Conservation (phyloP, 64 coral and sea anemone species). For the Stylophora pistillata region DNA sequence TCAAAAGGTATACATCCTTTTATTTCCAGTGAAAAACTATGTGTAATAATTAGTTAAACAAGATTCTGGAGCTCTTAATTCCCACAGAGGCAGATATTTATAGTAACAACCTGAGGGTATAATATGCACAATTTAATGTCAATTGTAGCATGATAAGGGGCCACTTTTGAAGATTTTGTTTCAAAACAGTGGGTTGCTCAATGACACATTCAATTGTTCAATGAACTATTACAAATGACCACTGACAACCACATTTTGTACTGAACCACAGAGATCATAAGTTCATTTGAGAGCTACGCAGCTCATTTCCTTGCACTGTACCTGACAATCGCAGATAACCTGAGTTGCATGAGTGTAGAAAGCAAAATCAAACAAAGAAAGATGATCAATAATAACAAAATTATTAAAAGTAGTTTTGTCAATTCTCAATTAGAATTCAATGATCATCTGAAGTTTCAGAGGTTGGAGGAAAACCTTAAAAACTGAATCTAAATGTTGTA, state of each 20-base stretch:
- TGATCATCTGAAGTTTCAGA: no score
- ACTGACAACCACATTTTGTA: no score
- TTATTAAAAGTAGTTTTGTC: no score
- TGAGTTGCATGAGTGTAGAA: no score
- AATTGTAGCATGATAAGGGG: not conserved
- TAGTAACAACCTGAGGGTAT: not conserved
- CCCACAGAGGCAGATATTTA: constrained; percentile 26
- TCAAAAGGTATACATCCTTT: not conserved
- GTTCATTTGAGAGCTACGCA: not conserved
- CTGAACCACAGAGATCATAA: not conserved
- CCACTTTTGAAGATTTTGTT: not conserved
- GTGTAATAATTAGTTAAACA: not conserved
- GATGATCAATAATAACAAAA: no score
- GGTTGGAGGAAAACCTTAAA: no score
- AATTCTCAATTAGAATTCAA: no score
- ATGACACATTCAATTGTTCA: not conserved
- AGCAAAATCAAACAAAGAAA: no score
- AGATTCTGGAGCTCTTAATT: constrained; percentile 11
- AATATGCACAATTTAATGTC: constrained; percentile 16
- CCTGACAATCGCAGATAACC: no score
- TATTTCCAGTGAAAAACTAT: not conserved
- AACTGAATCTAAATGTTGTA: no score
- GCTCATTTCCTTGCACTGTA: no score
- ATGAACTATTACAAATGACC: constrained; percentile 2
- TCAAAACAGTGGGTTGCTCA: not conserved